Evolutionary conservation across 2,888 invertebrate species (phyloP).

Genomic region (Bibio marci): DNA sequence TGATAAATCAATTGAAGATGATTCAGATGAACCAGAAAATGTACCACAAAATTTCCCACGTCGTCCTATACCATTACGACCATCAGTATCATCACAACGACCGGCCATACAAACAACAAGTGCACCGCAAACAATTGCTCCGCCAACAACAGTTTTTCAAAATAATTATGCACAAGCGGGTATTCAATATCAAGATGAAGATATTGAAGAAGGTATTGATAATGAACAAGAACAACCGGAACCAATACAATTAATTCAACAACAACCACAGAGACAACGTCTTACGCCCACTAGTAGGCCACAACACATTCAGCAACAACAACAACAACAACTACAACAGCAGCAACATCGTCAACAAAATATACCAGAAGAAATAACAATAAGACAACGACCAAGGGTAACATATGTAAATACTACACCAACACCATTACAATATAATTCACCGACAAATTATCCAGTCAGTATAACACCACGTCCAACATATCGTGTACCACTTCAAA

Average conservation of each 20-base stretch:
- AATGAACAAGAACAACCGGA: slow-evolving; percentile 32
- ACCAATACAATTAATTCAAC: background rate
- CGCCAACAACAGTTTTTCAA: slow-evolving; percentile 53
- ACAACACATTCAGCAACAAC: slow-evolving; percentile 11
- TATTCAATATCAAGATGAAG: slow-evolving; percentile 37
- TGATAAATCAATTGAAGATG: slow-evolving; percentile 31
- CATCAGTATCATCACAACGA: slow-evolving; percentile 24
- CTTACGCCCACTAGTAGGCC: slow-evolving; percentile 16
- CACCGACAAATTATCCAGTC: slow-evolving; percentile 31
- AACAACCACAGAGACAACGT: slow-evolving; percentile 26
- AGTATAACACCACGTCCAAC: slow-evolving; percentile 43
- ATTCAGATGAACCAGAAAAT: slow-evolving; percentile 40
- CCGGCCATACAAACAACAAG: slow-evolving; percentile 30
- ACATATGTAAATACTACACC: slow-evolving; percentile 34
- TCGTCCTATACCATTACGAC: slow-evolving; percentile 29
- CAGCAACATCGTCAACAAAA: slow-evolving; percentile 5
- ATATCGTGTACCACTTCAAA: slow-evolving; percentile 29
- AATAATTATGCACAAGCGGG: slow-evolving; percentile 39
- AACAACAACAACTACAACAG: slow-evolving; percentile 8
- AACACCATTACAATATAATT: slow-evolving; percentile 19
- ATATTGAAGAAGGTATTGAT: slow-evolving; percentile 34
- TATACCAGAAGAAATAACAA: slow-evolving; percentile 8
- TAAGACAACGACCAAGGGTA: slow-evolving; percentile 22
- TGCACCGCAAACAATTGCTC: slow-evolving; percentile 31
- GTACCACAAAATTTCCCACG: slow-evolving; percentile 44